These are phyloP conservation scores for Pollachius pollachius DNA, from an alignment of 2,113 vertebrate species.

Conservation along the genomic window DNA sequence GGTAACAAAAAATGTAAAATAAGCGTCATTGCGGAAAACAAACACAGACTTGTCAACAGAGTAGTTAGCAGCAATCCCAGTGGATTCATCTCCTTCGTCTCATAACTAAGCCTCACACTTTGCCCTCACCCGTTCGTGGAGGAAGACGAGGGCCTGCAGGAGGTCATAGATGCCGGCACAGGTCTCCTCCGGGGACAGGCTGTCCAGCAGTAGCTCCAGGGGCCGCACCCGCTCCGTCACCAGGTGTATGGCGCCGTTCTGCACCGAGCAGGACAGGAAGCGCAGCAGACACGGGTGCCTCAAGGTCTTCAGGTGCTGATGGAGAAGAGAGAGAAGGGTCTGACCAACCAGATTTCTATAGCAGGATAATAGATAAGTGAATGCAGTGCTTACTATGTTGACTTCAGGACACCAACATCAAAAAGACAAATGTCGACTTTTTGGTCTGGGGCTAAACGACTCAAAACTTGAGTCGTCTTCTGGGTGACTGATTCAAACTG, in stretches of 20 bases:
- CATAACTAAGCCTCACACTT: background rate
- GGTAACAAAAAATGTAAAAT: no score
- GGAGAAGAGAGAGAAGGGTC: slow-evolving; percentile 16
- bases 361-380: no score
- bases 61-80: no score
- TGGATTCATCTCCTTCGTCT: background rate
- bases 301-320: slow-evolving; percentile 94
- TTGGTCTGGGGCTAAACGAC: no score
- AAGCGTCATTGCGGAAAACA: no score
- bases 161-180: slow-evolving; percentile 93
- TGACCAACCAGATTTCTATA: no score
- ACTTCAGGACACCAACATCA: no score
- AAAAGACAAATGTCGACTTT: no score
- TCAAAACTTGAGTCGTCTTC: no score
- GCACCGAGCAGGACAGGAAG: slow-evolving; percentile 92
- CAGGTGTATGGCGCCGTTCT: slow-evolving; percentile 87
- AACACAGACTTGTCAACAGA: no score
- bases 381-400: no score
- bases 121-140: slow-evolving; percentile 87
- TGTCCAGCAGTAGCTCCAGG: slow-evolving; percentile 79
- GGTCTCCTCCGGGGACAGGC: slow-evolving; percentile 84
- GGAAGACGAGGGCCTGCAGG: slow-evolving; percentile 88
- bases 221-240: slow-evolving; percentile 92
- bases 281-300: slow-evolving; percentile 92
- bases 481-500: no score